Conservation (phyloP, 2,113 vertebrate genomes). For the Leptosomus discolor region DNA sequence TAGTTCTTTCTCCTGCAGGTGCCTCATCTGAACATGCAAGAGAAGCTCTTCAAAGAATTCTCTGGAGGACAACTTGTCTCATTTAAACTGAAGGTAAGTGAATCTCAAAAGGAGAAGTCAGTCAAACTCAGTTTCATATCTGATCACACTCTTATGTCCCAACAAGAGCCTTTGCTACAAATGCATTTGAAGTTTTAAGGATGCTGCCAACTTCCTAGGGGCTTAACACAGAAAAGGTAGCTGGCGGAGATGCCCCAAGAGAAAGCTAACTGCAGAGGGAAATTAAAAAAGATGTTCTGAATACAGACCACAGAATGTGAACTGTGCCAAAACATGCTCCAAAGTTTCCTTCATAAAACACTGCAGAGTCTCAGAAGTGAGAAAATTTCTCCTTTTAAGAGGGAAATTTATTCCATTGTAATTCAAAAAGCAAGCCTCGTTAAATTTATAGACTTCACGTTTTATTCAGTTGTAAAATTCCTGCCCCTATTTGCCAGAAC, state of each 20-base stretch:
- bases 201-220: slow-evolving; percentile 14
- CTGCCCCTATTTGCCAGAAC: neutral
- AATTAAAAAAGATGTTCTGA: slow-evolving; percentile 9
- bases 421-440: slow-evolving; percentile 14
- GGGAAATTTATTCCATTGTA: slow-evolving; percentile 28
- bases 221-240: neutral
- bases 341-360: slow-evolving; percentile 34
- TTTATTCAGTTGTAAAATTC: slow-evolving; percentile 19
- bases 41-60: slow-evolving; percentile 27
- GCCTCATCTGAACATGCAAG: neutral
- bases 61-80: neutral
- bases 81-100: neutral
- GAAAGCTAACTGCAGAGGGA: neutral
- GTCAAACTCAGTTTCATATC: neutral
- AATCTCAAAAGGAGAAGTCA: neutral
- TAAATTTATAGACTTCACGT: slow-evolving; percentile 14
- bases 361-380: slow-evolving; percentile 6
- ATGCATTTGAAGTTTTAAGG: slow-evolving; percentile 1
- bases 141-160: neutral
- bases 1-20: neutral
- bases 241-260: neutral
- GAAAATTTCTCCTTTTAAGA: slow-evolving; percentile 5
- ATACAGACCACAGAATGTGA: neutral
- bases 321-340: neutral
- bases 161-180: neutral